These are phyloP conservation scores for Saturnia pavonia DNA, from an alignment of 2,888 invertebrate species.

Conservation along the genomic window DNA sequence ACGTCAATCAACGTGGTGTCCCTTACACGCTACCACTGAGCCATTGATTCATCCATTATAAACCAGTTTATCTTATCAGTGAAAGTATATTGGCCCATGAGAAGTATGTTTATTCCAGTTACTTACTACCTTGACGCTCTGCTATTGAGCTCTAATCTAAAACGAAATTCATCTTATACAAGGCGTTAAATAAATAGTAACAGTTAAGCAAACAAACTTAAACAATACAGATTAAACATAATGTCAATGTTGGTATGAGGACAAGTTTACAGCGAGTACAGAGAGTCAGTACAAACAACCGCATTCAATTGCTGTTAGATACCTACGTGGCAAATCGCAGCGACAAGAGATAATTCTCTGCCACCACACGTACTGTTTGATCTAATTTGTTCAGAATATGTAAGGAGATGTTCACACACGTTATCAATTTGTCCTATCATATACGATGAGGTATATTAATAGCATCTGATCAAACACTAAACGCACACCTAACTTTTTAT, in stretches of 20 bases:
- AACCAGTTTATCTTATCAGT: neutral
- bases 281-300: neutral
- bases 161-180: neutral
- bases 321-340: too few relatives aligned
- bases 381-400: neutral
- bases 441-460: neutral
- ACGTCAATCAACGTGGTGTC: too few relatives aligned
- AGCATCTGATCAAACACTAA: neutral
- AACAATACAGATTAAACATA: neutral
- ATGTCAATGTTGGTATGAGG: neutral
- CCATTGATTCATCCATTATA: neutral
- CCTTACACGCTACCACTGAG: too few relatives aligned
- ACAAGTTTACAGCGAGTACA: neutral
- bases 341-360: neutral
- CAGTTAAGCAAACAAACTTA: neutral
- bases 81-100: neutral
- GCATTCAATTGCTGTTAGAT: constrained; percentile 1
- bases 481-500: neutral
- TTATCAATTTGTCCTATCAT: neutral
- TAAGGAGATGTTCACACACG: neutral
- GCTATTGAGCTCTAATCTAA: too few relatives aligned
- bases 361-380: neutral
- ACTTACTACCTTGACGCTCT: neutral
- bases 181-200: neutral
- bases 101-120: neutral